Evolutionary conservation across 2,888 invertebrate species (phyloP).

Genomic region (Hylaea fasciaria): DNA sequence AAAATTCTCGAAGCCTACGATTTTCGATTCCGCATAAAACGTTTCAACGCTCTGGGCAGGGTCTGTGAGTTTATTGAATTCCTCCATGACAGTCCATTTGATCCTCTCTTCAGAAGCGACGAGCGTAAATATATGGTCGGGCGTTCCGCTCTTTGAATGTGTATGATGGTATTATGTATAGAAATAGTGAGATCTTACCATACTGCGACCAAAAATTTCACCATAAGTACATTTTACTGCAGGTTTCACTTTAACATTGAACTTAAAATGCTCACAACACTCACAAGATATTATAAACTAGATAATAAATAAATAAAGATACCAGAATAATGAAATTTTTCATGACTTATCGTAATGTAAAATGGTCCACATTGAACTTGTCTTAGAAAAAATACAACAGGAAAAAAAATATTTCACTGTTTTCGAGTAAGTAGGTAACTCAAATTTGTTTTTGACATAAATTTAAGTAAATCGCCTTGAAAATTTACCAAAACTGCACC

Average conservation of each 20-base stretch:
- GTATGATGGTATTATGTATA: neutral
- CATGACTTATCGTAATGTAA: too few relatives aligned
- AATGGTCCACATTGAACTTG: too few relatives aligned
- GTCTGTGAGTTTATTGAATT: constrained; percentile 10
- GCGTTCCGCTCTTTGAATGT: neutral
- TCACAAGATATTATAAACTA: too few relatives aligned
- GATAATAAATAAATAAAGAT: too few relatives aligned
- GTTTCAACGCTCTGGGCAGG: constrained; percentile 6
- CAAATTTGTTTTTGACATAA: constrained; percentile 1
- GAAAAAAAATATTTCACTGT: too few relatives aligned
- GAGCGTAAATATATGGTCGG: neutral
- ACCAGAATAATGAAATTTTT: too few relatives aligned
- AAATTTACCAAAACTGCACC: neutral
- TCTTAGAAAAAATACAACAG: too few relatives aligned
- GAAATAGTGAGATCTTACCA: too few relatives aligned
- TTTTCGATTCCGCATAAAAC: neutral
- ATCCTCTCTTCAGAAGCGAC: neutral
- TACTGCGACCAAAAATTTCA: too few relatives aligned
- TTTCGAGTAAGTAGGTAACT: neutral
- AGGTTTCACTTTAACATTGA: too few relatives aligned
- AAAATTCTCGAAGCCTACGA: neutral
- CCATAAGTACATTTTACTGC: too few relatives aligned
- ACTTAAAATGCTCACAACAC: too few relatives aligned
- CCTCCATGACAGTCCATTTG: neutral
- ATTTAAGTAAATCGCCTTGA: constrained; percentile 7